phyloP scores from a whole-genome alignment of 2,797 vertebrate genomes.

The Arrhamphus sclerolepis region DNA sequence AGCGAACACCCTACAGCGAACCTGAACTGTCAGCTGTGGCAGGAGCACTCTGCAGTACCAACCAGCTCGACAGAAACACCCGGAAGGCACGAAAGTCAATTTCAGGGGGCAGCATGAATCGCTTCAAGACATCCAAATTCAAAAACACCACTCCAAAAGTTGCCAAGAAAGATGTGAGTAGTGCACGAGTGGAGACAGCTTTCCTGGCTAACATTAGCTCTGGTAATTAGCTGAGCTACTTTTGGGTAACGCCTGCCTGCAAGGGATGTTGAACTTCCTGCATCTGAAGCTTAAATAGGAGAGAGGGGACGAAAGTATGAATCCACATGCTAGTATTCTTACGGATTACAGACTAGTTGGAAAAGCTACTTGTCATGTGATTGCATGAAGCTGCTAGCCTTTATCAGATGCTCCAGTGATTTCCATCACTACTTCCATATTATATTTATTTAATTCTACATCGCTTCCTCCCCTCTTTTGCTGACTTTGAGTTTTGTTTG shows the following conservation, averaged over 20 bases:
- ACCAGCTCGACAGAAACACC: conserved; percentile 74
- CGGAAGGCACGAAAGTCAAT: conserved; percentile 78
- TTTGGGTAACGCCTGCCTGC: conserved; percentile 59
- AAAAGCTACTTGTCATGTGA: conserved; percentile 22
- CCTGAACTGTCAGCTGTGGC: conserved; percentile 70
- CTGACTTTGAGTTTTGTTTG: not conserved
- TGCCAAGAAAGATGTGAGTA: conserved; percentile 90
- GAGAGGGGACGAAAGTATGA: conserved; percentile 13
- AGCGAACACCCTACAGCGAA: conserved; percentile 25
- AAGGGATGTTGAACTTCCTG: conserved; percentile 77
- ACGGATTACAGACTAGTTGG: not conserved
- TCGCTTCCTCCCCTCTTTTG: not conserved
- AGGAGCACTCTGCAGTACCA: conserved; percentile 44
- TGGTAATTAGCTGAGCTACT: conserved; percentile 46
- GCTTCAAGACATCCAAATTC: conserved; percentile 93
- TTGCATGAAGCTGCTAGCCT: conserved; percentile 30
- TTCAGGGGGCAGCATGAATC: conserved; percentile 85
- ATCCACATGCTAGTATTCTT: not conserved
- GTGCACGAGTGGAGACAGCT: not conserved
- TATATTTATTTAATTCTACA: not conserved
- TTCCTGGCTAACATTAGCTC: conserved; percentile 45
- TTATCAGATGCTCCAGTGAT: conserved; percentile 23
- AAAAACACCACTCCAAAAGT: conserved; percentile 90
- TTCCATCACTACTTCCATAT: conserved; percentile 25
- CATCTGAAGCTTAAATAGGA: conserved; percentile 56